A percentile compares a stretch with the other conserved stretches of the same genome.
phyloP scores from a whole-genome alignment of 1,140 invertebrate genomes.

The Dreissena polymorpha region DNA sequence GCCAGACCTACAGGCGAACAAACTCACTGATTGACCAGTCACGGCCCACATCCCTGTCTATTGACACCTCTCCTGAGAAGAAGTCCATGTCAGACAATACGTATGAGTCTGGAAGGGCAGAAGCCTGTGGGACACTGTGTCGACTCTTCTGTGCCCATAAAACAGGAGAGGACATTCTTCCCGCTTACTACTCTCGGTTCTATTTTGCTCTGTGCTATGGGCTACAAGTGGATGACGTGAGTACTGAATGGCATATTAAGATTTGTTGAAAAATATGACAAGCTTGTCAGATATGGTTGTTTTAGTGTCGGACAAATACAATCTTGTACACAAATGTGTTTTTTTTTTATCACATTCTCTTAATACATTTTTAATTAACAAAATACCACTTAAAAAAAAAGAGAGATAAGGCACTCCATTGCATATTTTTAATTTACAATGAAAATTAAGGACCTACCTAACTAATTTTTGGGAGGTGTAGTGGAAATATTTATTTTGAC shows the following conservation, averaged over 20 bases:
- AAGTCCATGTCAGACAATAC: conserved; percentile 62
- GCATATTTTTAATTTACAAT: too few species aligned
- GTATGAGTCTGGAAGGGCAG: conserved; percentile 89
- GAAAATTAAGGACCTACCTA: too few species aligned
- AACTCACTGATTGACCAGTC: conserved; percentile 72
- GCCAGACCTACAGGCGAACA: conserved; percentile 64
- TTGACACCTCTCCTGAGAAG: conserved; percentile 33
- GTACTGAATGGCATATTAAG: neutral
- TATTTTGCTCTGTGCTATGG: conserved; percentile 95
- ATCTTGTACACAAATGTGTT: too few species aligned
- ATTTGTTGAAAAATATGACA: too few species aligned
- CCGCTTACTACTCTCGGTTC: conserved; percentile 96
- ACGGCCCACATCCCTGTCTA: conserved; percentile 25
- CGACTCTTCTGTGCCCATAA: conserved; percentile 98
- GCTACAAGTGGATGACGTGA: conserved; percentile 83
- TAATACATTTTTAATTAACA: too few species aligned
- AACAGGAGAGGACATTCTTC: conserved; percentile 96
- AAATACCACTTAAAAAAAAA: too few species aligned
- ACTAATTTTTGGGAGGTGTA: too few species aligned
- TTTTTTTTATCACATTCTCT: too few species aligned
- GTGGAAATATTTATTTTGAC: too few species aligned
- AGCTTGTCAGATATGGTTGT: too few species aligned
- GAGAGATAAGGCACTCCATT: too few species aligned
- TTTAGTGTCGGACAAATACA: too few species aligned
- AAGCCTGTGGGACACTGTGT: conserved; percentile 96